Evolutionary conservation across 2,797 vertebrate species (phyloP).

Genomic region (Periparus ater): DNA sequence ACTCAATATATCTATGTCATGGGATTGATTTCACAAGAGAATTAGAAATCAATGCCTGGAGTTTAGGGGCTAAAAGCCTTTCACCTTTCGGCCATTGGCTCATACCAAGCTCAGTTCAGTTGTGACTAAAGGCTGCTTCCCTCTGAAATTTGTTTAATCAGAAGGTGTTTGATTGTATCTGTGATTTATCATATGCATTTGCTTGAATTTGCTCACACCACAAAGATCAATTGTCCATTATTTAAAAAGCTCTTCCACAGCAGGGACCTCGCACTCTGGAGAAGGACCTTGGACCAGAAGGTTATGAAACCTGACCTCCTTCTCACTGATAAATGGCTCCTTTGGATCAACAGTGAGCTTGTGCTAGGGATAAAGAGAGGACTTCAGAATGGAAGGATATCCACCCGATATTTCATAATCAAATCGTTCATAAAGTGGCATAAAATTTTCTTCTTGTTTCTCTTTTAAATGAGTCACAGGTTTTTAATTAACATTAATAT

Average conservation of each 20-base stretch:
- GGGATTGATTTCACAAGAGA: constrained; percentile 56
- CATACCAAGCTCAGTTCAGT: constrained; percentile 8
- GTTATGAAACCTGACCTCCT: neutral
- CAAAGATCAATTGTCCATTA: neutral
- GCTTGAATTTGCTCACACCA: constrained; percentile 32
- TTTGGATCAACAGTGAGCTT: neutral
- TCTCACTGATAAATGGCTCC: neutral
- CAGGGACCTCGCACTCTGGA: neutral
- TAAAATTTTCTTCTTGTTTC: neutral
- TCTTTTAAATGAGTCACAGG: neutral
- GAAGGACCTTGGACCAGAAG: neutral
- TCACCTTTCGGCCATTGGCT: constrained; percentile 66
- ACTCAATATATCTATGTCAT: constrained; percentile 72
- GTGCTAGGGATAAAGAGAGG: neutral
- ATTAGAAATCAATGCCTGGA: constrained; percentile 66
- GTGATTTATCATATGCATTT: constrained; percentile 33
- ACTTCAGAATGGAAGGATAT: neutral
- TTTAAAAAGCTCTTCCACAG: constrained; percentile 13
- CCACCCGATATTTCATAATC: neutral
- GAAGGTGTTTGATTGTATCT: constrained; percentile 2
- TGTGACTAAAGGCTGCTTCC: constrained; percentile 2
- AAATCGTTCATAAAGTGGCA: neutral
- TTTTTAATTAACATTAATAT: neutral
- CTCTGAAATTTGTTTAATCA: constrained; percentile 52
- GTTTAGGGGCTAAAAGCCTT: constrained; percentile 64